phyloP scores from a whole-genome alignment of 2,888 invertebrate species.

The Drosophila pegasa region DNA sequence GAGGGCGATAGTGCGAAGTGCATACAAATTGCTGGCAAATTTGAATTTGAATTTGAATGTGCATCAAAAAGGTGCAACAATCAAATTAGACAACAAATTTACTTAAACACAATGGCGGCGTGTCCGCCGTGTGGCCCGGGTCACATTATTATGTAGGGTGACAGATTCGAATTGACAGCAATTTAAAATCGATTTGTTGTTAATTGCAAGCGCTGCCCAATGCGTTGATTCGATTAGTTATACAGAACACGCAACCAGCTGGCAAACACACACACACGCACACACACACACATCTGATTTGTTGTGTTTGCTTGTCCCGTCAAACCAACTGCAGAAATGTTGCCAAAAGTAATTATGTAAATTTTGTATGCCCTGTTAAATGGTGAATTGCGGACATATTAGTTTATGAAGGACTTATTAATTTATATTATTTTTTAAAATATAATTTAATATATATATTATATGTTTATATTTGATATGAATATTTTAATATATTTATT shows the following conservation, averaged over 20 bases:
- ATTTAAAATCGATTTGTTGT: slow-evolving; percentile 64
- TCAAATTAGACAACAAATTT: slow-evolving; percentile 34
- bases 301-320: slow-evolving; percentile 22
- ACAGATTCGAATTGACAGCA: slow-evolving; percentile 37
- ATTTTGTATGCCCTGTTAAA: slow-evolving; percentile 29
- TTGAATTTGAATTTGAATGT: slow-evolving; percentile 21
- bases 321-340: slow-evolving; percentile 26
- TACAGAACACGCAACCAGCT: slow-evolving; percentile 16
- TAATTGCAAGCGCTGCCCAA: slow-evolving; percentile 62
- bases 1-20: neutral
- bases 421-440: neutral
- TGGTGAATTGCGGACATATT: neutral
- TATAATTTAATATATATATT: neutral
- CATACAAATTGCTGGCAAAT: slow-evolving; percentile 15
- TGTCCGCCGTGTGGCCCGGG: slow-evolving; percentile 11
- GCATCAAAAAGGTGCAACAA: slow-evolving; percentile 28
- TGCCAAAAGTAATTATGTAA: slow-evolving; percentile 69
- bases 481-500: no score
- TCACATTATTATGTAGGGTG: slow-evolving; percentile 35
- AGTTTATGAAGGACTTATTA: neutral
- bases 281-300: slow-evolving; percentile 4
- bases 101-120: slow-evolving; percentile 22
- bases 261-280: slow-evolving; percentile 5
- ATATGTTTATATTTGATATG: neutral
- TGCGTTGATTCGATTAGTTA: slow-evolving; percentile 57